Percentiles rank a stretch among this genome's conserved stretches.
phyloP scores from a whole-genome alignment of 2,888 invertebrate species.

The Hedya salicella region DNA sequence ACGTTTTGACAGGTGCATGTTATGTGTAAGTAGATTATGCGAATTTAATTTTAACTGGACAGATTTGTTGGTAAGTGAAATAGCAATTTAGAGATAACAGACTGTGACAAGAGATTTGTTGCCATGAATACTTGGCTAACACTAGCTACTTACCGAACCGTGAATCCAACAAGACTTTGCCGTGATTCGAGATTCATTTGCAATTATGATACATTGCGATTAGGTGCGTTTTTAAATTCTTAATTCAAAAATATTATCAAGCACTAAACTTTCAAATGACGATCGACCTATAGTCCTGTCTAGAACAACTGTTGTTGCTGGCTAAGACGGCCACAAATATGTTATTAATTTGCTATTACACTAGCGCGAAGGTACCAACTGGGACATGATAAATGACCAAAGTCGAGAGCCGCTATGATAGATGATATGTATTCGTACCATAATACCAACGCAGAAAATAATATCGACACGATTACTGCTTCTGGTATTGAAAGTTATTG shows the following conservation, averaged over 20 bases:
- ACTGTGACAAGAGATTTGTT: conserved; percentile 31
- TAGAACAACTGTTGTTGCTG: background rate
- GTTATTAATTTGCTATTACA: conserved; percentile 61
- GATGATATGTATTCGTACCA: conserved; percentile 54
- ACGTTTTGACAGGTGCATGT: conserved; percentile 26
- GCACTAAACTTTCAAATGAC: conserved; percentile 1
- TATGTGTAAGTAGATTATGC: conserved; percentile 24
- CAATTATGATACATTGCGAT: conserved; percentile 25
- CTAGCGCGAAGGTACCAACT: conserved; percentile 44
- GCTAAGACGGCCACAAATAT: conserved; percentile 25
- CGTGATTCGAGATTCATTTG: conserved; percentile 17
- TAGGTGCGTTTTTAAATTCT: conserved; percentile 5
- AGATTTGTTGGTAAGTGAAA: conserved; percentile 23
- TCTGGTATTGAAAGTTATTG: conserved; percentile 14
- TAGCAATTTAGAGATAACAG: conserved; percentile 29
- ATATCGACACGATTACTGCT: conserved; percentile 33
- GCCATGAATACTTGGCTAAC: conserved; percentile 28
- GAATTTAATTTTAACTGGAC: conserved; percentile 24
- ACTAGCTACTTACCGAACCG: conserved; percentile 17
- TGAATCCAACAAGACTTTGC: conserved; percentile 21
- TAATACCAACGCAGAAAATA: conserved; percentile 28
- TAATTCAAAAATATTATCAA: background rate
- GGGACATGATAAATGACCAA: conserved; percentile 60
- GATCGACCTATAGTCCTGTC: too few relatives aligned
- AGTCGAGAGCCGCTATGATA: conserved; percentile 60